Evolutionary conservation across 2,797 vertebrate species (phyloP).

Genomic region (Pelochelys cantorii): DNA sequence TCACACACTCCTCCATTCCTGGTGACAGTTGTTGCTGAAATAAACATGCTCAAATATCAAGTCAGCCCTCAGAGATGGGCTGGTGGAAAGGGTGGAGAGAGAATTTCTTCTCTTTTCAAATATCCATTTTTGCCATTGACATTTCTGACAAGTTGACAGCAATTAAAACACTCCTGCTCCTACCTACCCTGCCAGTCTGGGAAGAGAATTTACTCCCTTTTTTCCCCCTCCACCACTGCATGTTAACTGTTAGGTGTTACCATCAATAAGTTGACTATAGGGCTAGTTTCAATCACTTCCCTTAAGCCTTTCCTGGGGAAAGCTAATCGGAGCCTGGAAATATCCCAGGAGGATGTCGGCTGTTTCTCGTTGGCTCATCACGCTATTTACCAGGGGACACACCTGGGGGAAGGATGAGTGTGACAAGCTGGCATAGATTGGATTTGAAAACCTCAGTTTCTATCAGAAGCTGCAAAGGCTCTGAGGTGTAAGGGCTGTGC

Average conservation of each 20-base stretch:
- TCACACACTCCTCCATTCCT: slow-evolving; percentile 70
- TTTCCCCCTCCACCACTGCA: neutral
- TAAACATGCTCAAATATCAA: slow-evolving; percentile 60
- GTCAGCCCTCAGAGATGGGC: slow-evolving; percentile 28
- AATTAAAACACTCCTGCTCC: slow-evolving; percentile 2
- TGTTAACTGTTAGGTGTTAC: neutral
- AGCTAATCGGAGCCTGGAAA: neutral
- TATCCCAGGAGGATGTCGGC: neutral
- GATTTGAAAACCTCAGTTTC: neutral
- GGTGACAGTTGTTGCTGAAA: slow-evolving; percentile 54
- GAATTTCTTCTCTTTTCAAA: slow-evolving; percentile 26
- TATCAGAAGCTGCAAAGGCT: neutral
- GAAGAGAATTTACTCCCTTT: neutral
- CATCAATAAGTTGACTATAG: neutral
- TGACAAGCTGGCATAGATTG: neutral
- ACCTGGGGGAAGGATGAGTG: neutral
- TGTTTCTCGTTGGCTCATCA: neutral
- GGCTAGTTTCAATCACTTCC: neutral
- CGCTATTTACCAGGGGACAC: neutral
- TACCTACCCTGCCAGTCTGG: neutral
- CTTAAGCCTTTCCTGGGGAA: neutral
- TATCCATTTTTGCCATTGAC: slow-evolving; percentile 48
- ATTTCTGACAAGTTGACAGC: slow-evolving; percentile 54
- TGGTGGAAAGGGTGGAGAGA: slow-evolving; percentile 31
- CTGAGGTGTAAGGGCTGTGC: neutral